These are phyloP conservation scores for Pelagia noctiluca DNA, from an alignment of 30 jellyfish, hydroid and myxozoan species.

Conservation along the genomic window DNA sequence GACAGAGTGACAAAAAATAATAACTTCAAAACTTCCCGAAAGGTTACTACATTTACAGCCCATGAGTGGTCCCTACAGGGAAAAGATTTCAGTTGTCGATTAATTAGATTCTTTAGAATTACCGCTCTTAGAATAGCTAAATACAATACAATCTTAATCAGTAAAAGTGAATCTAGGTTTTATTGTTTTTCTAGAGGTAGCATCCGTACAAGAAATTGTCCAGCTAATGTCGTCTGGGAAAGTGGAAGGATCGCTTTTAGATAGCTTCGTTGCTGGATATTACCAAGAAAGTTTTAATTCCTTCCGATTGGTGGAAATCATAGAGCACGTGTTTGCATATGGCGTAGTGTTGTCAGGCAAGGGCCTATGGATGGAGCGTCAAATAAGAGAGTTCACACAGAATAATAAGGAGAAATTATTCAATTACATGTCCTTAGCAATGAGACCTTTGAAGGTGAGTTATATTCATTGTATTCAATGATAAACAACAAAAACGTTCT, in stretches of 20 bases:
- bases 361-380: slow-evolving; percentile 70
- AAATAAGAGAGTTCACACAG: slow-evolving; percentile 39
- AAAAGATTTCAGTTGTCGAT: too few relatives aligned
- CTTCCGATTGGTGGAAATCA: slow-evolving; percentile 56
- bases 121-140: too few relatives aligned
- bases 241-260: slow-evolving; percentile 63
- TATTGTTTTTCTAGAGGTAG: not conserved
- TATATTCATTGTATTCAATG: not conserved
- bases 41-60: too few relatives aligned
- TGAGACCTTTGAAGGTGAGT: slow-evolving; percentile 58
- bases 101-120: too few relatives aligned
- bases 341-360: slow-evolving; percentile 56
- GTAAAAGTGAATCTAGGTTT: too few relatives aligned
- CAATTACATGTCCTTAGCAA: slow-evolving; percentile 40
- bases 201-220: slow-evolving; percentile 43
- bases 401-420: slow-evolving; percentile 61
- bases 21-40: too few relatives aligned
- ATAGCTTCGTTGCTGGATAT: slow-evolving; percentile 72
- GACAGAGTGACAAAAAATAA: too few relatives aligned
- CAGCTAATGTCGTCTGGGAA: not conserved
- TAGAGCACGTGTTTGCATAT: slow-evolving; percentile 68
- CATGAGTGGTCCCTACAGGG: too few relatives aligned
- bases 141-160: too few relatives aligned
- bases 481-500: not conserved
- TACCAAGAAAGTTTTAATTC: slow-evolving; percentile 50